phyloP scores from a whole-genome alignment of 2,113 vertebrate species.

The Cochlearius cochlearius region DNA sequence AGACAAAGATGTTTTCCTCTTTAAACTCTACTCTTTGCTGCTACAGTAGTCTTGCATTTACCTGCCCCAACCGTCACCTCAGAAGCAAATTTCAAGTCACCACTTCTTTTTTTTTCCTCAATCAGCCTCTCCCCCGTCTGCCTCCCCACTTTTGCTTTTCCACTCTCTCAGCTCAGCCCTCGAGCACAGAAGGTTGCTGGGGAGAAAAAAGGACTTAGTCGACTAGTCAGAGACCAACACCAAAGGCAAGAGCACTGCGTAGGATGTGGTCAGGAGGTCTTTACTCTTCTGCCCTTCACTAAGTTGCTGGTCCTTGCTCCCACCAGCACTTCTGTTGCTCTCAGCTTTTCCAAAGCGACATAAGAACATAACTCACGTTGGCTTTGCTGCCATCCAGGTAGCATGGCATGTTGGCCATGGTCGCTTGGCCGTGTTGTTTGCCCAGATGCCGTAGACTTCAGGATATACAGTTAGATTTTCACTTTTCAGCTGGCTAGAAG shows the following conservation, averaged over 20 bases:
- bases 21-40: background rate
- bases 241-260: background rate
- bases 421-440: background rate
- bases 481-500: background rate
- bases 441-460: background rate
- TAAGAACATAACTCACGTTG: background rate
- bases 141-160: background rate
- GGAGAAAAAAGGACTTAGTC: background rate
- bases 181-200: background rate
- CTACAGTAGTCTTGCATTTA: background rate
- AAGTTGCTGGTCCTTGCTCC: background rate
- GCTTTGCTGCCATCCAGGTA: background rate
- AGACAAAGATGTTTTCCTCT: background rate
- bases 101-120: background rate
- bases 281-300: background rate
- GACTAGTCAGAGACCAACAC: background rate
- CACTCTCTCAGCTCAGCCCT: background rate
- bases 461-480: background rate
- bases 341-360: background rate
- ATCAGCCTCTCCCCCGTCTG: background rate
- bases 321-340: background rate
- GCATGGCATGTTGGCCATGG: too few species aligned
- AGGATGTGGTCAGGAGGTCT: background rate
- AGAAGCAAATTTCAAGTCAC: background rate
- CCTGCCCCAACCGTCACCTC: background rate